Percentiles rank a stretch among this genome's conserved stretches.
Conservation (phyloP, 2,797 vertebrate species). For the Lithobates pipiens region DNA sequence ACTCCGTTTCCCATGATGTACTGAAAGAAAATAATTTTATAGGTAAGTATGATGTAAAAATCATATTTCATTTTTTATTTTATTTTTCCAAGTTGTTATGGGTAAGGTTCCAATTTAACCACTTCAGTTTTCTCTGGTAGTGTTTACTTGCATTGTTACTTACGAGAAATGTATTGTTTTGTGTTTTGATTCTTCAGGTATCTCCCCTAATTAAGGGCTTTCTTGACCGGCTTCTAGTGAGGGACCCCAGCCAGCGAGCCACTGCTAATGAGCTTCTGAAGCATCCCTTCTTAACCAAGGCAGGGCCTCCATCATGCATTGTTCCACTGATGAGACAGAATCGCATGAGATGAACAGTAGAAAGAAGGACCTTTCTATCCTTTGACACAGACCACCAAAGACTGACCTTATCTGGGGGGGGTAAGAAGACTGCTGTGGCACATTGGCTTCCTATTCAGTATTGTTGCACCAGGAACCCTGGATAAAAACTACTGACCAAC, state of each 20-base stretch:
- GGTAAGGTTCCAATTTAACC: too few relatives aligned
- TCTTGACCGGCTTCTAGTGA: constrained; percentile 90
- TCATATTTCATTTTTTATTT: too few relatives aligned
- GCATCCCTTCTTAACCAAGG: constrained; percentile 89
- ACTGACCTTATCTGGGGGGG: constrained; percentile 25
- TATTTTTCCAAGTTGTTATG: too few relatives aligned
- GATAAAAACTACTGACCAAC: constrained; percentile 36
- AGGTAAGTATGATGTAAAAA: too few relatives aligned
- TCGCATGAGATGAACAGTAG: constrained; percentile 84
- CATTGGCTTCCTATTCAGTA: constrained; percentile 13
- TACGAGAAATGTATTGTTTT: background rate
- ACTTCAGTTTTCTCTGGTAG: too few relatives aligned
- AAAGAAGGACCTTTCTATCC: background rate
- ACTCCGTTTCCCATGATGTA: too few relatives aligned
- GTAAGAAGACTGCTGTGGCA: background rate
- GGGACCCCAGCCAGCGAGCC: constrained; percentile 88
- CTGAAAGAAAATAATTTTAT: too few relatives aligned
- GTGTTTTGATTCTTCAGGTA: constrained; percentile 73
- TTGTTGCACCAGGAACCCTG: constrained; percentile 36
- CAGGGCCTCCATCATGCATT: constrained; percentile 89
- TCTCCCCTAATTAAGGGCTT: constrained; percentile 92
- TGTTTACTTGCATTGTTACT: too few relatives aligned
- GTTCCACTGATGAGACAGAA: constrained; percentile 95
- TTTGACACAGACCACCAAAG: constrained; percentile 63
- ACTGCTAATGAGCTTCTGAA: constrained; percentile 88